Base-by-base conservation (phyloP, 2,113 vertebrate genomes). In the Thunnus maccoyii region DNA sequence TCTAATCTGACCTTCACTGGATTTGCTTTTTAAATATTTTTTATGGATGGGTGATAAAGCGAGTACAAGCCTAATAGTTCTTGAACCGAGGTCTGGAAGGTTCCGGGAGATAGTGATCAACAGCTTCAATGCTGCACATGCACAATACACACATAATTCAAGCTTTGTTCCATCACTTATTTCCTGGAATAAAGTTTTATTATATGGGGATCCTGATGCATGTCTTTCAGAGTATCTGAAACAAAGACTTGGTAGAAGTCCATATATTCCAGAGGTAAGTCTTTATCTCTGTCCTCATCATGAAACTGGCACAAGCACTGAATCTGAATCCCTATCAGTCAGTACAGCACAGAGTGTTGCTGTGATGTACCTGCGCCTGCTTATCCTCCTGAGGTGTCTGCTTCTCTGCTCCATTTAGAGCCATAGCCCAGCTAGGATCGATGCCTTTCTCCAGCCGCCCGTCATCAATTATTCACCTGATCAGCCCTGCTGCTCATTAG, bases 401-500 rank as follows among this genome's bases (percentile, higher is more conserved):
- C 74, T 86, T 80, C 88, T 67, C 76, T 70, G 63, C 71, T 90
- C 89, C 84, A 87, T 90, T 91, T 92, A 91, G 89, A 92, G 89
- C 91, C 86, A 61, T 77, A 88, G 61, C 83, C 80, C 41, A n/a
- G 67, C 68, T 82, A 36, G n/a, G 83, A 93, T 93, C 92, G 85
- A 92, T 93, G 85, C 62, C 89, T 86, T 69, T 92, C 90, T 89
- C 88, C 84, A 88, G 85, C 89, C 83, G 46, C 79, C 67, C 20
- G 0, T 47, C 90, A 95, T 95, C 88, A 94, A 94, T 94, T 93
- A 95, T 95, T 95, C 81, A 95, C 89, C 84, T 84, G 88, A 93
- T 92, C 93, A 75, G 85, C 69, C 84, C 89, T 91, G 90, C 84
- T 88, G 86, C 84, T 92, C 93, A 91, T 95, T 95, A 95, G 93